Conservation (phyloP, 2,797 vertebrate genomes). For the Phrynocephalus vlangalii region DNA sequence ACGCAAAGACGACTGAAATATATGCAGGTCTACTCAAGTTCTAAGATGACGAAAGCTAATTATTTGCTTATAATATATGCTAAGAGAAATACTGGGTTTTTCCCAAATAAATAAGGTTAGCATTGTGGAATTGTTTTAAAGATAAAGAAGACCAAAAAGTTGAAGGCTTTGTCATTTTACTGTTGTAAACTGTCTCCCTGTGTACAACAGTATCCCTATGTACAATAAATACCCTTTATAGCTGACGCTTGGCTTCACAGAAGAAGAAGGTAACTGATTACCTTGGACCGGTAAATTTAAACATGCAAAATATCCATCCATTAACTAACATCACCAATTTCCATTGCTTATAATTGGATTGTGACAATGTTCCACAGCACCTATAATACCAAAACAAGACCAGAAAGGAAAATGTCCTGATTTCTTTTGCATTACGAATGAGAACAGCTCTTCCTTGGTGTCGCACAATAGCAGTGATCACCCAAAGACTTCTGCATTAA, state of each 20-base stretch:
- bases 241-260: conserved; percentile 28
- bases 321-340: conserved; percentile 55
- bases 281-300: neutral
- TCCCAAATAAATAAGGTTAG: neutral
- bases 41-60: too few relatives aligned
- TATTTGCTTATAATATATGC: too few relatives aligned
- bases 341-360: conserved; percentile 66
- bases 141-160: neutral
- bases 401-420: conserved; percentile 55
- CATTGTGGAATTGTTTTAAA: neutral
- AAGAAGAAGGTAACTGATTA: conserved; percentile 34
- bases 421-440: conserved; percentile 37
- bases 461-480: conserved; percentile 51
- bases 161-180: conserved; percentile 13
- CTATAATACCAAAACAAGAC: conserved; percentile 60
- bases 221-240: conserved; percentile 25
- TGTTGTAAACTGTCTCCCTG: conserved; percentile 20
- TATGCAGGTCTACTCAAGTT: too few relatives aligned
- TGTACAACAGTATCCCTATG: conserved; percentile 4
- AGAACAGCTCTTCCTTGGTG: conserved; percentile 68
- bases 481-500: conserved; percentile 48
- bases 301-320: conserved; percentile 37
- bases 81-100: conserved; percentile 2
- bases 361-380: conserved; percentile 49
- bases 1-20: neutral